Base-by-base conservation (phyloP, 2,797 vertebrate genomes). In the Phoebastria nigripes region DNA sequence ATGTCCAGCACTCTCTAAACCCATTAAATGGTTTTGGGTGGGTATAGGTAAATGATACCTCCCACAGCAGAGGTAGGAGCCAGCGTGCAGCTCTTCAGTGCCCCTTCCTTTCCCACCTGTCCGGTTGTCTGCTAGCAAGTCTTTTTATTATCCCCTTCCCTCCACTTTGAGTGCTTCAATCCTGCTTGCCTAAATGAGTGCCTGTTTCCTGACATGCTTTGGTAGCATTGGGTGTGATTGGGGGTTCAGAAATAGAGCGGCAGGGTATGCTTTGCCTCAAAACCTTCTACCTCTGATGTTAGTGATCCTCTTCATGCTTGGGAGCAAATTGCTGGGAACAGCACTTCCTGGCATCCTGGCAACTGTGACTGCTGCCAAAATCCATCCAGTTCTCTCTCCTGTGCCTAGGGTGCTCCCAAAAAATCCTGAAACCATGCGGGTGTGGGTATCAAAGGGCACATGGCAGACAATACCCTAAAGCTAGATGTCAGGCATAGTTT, bases 91-190 rank as follows among this genome's bases (percentile, higher is more conserved):
- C 56, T 72, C 25, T 58, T 82, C 42, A 14, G 28, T 37, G 19
- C 17, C 42, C 8, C 19, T 71, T 49, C 28, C 52, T 87, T 62
- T 85, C 35, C 26, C 15, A 33, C 18, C 29, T 42, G 17, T 41
- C 41, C 1, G 1, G 26, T 24, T 65, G 8, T 55, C 37, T 80
- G 21, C 10, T 47, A 67, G 25, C 15, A 29, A 33, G 11, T 28
- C 31, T 41, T 35, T 21, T 71, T 29, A 11, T 58, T 67, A 51
- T 54, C 42, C 19, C 31, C 15, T 66, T 70, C 14, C 20, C 8
- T 91, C 33, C 35, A 4, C 47, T 42, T 46, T 4, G 24, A 63
- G 39, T 0, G 0, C 51, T 79, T 69, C 51, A 44, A 0, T 62
- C 51, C 55, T 29, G 18, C 51, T 87, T 91, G 22, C 61, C 49